These are phyloP conservation scores for Pogonomyrmex californicus DNA, from an alignment of 1,140 invertebrate species.

Conservation along the genomic window DNA sequence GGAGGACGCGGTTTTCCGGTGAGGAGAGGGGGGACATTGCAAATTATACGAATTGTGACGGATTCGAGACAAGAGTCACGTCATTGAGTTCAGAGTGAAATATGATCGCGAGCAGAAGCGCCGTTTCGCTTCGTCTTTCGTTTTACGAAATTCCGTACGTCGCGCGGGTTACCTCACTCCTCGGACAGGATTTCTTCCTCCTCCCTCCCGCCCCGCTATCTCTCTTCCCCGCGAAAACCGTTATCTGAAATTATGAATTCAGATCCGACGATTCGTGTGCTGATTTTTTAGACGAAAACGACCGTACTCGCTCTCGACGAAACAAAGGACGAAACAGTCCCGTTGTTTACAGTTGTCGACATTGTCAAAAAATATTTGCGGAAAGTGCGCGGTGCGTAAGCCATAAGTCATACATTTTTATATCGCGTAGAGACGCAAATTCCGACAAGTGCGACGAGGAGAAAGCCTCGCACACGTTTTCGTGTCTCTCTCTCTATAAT, in stretches of 20 bases:
- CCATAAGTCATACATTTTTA: not conserved
- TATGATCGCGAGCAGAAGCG: not conserved
- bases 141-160: conserved; percentile 6
- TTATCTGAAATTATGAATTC: conserved; percentile 32
- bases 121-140: not conserved
- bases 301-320: not conserved
- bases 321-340: not conserved
- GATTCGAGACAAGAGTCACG: conserved; percentile 37
- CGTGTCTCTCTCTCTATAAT: conserved; percentile 55
- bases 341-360: not conserved
- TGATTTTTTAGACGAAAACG: conserved; percentile 6
- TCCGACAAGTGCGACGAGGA: conserved; percentile 7
- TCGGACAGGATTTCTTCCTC: not conserved
- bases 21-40: conserved; percentile 3
- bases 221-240: not conserved
- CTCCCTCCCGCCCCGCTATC: not conserved
- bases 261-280: not conserved
- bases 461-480: conserved; percentile 53
- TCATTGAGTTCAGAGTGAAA: not conserved
- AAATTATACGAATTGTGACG: conserved; percentile 45
- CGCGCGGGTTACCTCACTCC: not conserved
- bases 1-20: conserved; percentile 5
- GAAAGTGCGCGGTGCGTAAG: not conserved
- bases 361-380: not conserved
- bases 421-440: not conserved